Base-by-base conservation (phyloP, 2,888 invertebrate genomes). In the Pediacus dermestoides region DNA sequence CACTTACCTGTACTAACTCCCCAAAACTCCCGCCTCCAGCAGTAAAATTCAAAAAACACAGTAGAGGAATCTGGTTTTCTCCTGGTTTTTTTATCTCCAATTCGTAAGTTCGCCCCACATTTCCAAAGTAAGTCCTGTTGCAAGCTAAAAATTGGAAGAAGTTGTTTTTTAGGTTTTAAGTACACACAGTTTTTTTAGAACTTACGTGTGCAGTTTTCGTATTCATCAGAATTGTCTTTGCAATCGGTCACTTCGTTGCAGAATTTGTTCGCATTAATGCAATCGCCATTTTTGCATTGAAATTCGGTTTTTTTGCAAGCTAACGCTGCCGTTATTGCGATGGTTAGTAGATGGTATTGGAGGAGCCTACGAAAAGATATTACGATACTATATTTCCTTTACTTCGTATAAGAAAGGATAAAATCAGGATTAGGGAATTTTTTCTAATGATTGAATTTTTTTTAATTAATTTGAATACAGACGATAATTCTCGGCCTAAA, bases 41-140 rank as follows among this genome's bases (percentile, higher is more conserved):
- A 34, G 87, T 86, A 70, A 89, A 88, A 68, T 87, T 88, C 58
- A 89, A 78, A 63, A 82, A 81, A 68, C 89, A 89, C 53, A 86
- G 72, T 70, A 86, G 88, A 12, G 88, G 88, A 46, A 87, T 75
- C 57, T 82, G 78, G 53, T 82, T 81, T 66, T 84, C 84, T 32
- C 80, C 72, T 14, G 88, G 87, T 51, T 83, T 75, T 41, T 84
- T 78, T 44, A 88, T 80, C 67, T 85, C 84, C 57, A 88, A 69
- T 63, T 85, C 83, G 70, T 88, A 88, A 14, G 86, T 88, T 44
- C 82, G 76, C 1, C 87, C 87, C 36, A 85, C 82, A 61, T 86
- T 85, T 1, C 88, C 88, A 73, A 80, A 85, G 66, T 86, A 83
- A 13, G 88, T 89, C 59, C 83, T 76, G 71, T 89, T 88, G 73